A percentile compares a stretch with the other conserved stretches of the same genome.
Evolutionary conservation across 2,113 vertebrate genomes (phyloP).

Genomic region (Cinclus cinclus): DNA sequence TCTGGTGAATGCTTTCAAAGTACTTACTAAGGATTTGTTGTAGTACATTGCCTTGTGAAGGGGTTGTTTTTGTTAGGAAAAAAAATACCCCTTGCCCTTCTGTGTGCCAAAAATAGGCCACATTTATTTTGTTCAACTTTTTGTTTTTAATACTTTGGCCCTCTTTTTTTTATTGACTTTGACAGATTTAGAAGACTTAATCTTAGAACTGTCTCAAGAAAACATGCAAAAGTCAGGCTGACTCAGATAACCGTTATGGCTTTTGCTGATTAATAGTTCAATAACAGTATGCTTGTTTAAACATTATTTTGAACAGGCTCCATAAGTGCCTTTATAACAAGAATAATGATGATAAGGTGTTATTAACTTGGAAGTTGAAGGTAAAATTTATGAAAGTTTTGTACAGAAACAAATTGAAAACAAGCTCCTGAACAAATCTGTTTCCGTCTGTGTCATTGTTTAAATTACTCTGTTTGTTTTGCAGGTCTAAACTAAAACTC

Average conservation of each 20-base stretch:
- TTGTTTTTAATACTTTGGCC: neutral
- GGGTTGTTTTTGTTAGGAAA: neutral
- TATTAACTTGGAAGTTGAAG: constrained; percentile 3
- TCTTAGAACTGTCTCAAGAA: constrained; percentile 38
- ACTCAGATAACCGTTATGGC: neutral
- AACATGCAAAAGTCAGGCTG: constrained; percentile 45
- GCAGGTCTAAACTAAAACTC: neutral
- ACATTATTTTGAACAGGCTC: neutral
- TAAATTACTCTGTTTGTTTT: neutral
- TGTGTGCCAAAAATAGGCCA: neutral
- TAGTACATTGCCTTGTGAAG: neutral
- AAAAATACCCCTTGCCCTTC: neutral
- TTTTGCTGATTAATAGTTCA: constrained; percentile 38
- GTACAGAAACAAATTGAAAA: neutral
- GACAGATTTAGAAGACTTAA: constrained; percentile 36
- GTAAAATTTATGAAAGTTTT: neutral
- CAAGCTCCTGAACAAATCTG: neutral
- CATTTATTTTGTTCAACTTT: neutral
- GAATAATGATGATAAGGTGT: neutral
- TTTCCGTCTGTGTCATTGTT: neutral
- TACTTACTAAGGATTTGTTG: neutral
- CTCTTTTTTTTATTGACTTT: neutral
- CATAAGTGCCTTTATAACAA: neutral
- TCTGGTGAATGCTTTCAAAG: neutral
- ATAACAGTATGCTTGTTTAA: constrained; percentile 30